Conservation (phyloP, 1,140 invertebrate genomes). For the Drosophila cardini region DNA sequence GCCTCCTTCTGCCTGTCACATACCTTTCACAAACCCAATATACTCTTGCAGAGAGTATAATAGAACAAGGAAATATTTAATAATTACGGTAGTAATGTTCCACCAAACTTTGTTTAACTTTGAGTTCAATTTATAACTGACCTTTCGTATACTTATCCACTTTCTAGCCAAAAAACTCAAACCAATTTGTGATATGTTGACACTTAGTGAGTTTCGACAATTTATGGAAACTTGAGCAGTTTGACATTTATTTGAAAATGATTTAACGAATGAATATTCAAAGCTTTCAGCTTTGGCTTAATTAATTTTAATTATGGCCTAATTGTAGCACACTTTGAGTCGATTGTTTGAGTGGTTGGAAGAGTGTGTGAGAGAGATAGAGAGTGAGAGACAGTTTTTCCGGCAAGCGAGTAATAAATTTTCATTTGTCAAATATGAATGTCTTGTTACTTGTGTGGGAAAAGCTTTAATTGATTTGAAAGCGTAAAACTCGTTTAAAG, state of each 20-base stretch:
- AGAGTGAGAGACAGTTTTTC: not conserved
- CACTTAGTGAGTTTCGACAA: not conserved
- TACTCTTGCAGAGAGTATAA: too few relatives aligned
- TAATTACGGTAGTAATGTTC: too few relatives aligned
- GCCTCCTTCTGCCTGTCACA: too few relatives aligned
- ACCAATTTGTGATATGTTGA: not conserved
- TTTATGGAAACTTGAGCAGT: slow-evolving; percentile 17
- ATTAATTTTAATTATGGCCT: slow-evolving; percentile 46
- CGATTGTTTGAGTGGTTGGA: slow-evolving; percentile 21
- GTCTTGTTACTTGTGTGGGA: slow-evolving; percentile 1
- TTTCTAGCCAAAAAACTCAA: too few relatives aligned
- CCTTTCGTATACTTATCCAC: too few relatives aligned
- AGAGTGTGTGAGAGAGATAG: not conserved
- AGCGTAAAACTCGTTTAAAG: not conserved
- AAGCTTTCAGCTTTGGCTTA: slow-evolving; percentile 21
- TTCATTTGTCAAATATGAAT: slow-evolving; percentile 49
- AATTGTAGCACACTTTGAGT: slow-evolving; percentile 25
- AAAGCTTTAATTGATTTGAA: slow-evolving; percentile 44
- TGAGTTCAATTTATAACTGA: too few relatives aligned
- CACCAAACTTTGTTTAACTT: too few relatives aligned
- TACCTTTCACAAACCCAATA: too few relatives aligned
- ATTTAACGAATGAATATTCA: slow-evolving; percentile 8
- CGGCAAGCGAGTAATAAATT: slow-evolving; percentile 61
- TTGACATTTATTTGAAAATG: slow-evolving; percentile 53
- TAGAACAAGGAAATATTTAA: too few relatives aligned